phyloP scores from a whole-genome alignment of 1,140 invertebrate species.

The Drosophila persimilis region DNA sequence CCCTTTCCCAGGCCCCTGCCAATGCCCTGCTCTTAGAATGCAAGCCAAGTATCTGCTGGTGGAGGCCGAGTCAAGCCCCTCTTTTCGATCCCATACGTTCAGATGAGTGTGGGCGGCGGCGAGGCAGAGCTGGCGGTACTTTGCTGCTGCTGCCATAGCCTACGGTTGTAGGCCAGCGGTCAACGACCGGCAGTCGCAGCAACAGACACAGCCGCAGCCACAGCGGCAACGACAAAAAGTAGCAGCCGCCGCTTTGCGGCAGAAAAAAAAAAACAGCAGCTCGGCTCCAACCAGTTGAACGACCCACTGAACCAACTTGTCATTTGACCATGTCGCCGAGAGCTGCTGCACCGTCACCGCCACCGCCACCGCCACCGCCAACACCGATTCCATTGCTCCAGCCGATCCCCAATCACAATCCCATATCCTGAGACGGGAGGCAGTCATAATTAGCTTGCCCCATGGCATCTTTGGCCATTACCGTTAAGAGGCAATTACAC shows the following conservation, averaged over 20 bases:
- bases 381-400: neutral
- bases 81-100: conserved; percentile 3
- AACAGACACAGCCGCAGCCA: conserved; percentile 14
- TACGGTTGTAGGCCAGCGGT: conserved; percentile 71
- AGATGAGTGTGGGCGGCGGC: neutral
- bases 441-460: conserved; percentile 9
- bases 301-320: conserved; percentile 74
- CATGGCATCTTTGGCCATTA: conserved; percentile 4
- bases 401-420: no score
- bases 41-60: neutral
- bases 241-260: conserved; percentile 18
- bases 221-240: conserved; percentile 20
- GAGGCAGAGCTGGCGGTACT: conserved; percentile 20
- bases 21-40: conserved; percentile 16
- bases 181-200: conserved; percentile 54
- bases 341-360: conserved; percentile 28
- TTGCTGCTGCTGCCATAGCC: conserved; percentile 50
- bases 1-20: neutral
- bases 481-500: conserved; percentile 18
- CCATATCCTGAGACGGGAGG: conserved; percentile 14
- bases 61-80: conserved; percentile 6
- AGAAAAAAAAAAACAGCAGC: conserved; percentile 22
- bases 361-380: neutral
- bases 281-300: conserved; percentile 63
- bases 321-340: conserved; percentile 68